Percentiles rank a stretch among this genome's conserved stretches.
Evolutionary conservation across 1,140 invertebrate genomes (phyloP).

Genomic region (Leptopilina boulardi): DNA sequence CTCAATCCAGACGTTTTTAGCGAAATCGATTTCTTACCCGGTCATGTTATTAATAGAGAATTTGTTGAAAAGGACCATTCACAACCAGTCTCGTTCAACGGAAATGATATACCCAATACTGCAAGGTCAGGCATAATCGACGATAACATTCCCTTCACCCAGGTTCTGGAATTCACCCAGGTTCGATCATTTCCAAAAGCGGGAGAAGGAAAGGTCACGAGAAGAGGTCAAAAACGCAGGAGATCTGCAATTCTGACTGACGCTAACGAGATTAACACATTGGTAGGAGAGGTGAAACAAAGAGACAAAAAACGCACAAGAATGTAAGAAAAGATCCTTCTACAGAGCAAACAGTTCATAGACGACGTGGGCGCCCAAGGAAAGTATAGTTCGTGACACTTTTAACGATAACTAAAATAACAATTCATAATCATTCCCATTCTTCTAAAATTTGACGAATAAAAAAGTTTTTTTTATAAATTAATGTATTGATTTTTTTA

Average conservation of each 20-base stretch:
- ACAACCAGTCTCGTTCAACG: neutral
- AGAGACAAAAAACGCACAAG: too few relatives aligned
- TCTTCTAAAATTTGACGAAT: too few relatives aligned
- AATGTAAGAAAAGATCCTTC: too few relatives aligned
- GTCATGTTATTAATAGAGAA: neutral
- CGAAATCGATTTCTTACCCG: conserved; percentile 44
- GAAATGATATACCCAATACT: neutral
- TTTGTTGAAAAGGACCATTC: neutral
- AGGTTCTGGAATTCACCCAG: neutral
- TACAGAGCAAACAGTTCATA: neutral
- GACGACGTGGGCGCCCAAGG: neutral
- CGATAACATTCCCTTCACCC: neutral
- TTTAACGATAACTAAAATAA: neutral
- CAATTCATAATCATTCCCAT: too few relatives aligned
- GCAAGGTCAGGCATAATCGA: neutral
- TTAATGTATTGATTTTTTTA: too few relatives aligned
- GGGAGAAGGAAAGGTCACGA: too few relatives aligned
- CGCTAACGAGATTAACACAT: too few relatives aligned
- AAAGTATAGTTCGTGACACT: neutral
- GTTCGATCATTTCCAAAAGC: neutral
- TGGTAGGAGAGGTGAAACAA: too few relatives aligned
- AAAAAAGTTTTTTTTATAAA: too few relatives aligned
- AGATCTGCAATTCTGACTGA: too few relatives aligned
- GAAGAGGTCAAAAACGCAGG: too few relatives aligned
- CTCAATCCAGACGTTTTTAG: conserved; percentile 52